Evolutionary conservation across 2,113 vertebrate genomes (phyloP), one percentile per base, ranked within the genome.

Genomic region (Pseudorectes ferrugineus): DNA sequence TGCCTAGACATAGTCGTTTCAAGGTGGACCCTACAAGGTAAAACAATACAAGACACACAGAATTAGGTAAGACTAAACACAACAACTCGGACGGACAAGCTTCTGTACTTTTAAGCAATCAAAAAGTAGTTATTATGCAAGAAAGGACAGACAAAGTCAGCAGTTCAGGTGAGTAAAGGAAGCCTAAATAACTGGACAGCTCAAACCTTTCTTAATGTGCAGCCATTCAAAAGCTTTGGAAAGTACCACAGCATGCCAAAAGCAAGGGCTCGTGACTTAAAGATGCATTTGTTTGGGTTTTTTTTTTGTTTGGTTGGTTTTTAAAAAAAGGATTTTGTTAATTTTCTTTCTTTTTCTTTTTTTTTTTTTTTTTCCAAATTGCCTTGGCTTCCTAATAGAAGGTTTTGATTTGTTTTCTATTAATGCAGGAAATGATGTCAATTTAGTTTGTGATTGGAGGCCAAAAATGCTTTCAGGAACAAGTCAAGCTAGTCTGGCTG

Each of bases 1-100:
- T 99, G 98, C 99, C 99, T 98, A 99, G 99, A 99, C 99, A 99
- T 98, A 99, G 99, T 98, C 99, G 99, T 99, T 99, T 99, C 99
- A 99, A 98, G 98, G 99, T 99, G 98, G 99, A 99, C 99, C 99
- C 99, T 99, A 99, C 98, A 98, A 98, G 98, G 99, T 98, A 99
- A 98, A 98, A 99, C 97, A 98, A 99, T 98, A 99, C 98, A 99
- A 99, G 98, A 99, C 98, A 99, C 63, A 99, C 96, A 99, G 97
- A 98, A 98, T 99, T 99, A 99, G 98, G 98, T 97, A 96, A 98
- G 98, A 98, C 98, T 96, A 96, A 96, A 98, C 97, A 97, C 97
- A 97, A 97, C 95, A 97, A 76, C 93, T 95, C 91, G 81, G 97
- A 96, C 81, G 98, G 98, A 98, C 97, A 98, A 98, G 97, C 98